Evolutionary conservation across 2,888 invertebrate species (phyloP), one percentile per base, ranked within the genome.

Genomic region (Drosophila anomalata): DNA sequence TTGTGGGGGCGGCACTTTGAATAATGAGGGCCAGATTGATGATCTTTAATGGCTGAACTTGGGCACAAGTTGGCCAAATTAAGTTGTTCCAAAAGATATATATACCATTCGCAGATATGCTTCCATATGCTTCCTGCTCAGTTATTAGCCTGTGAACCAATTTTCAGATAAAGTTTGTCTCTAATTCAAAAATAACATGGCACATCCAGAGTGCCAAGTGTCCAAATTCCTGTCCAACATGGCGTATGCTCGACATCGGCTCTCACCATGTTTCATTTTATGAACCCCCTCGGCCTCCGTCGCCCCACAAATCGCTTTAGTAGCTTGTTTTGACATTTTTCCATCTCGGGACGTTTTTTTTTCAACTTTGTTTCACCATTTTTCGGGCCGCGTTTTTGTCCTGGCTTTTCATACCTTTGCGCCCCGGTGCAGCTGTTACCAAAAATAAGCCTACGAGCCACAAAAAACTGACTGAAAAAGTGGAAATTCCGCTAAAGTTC

Each of bases 231-330:
- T 36, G 44, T 58, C 42, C 69, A 65, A 61, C 61, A 47, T 61
- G 59, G 59, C 76, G 76, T 78, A 68, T 76, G 56, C 72, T 80
- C 72, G 68, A 81, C 79, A 68, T 69, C 66, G 58, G 52, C 33
- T 41, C 60, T 17, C 36, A 7, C 47, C 60, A 53, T 51, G 69
- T 66, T 68, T 60, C 53, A 22, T 42, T 48, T 14, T 17, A 12
- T 17, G 41, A 42, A 42, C 9, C 52, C 42, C 31, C n/a, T 59
- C 41, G 7, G 2, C 26, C 22, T 1, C 3, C 17, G 12, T 29
- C 29, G 29, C 33, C 50, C 31, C 44, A 17, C 20, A 53, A 71
- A 69, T 61, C 55, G 70, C 66, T 65, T 65, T 47, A 51, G 52
- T 52, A 47, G 47, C 55, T 48, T 47, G 55, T 56, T 73, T 70